A percentile compares a stretch with the other conserved stretches of the same genome.
phyloP scores from a whole-genome alignment of 1,140 invertebrate species.

The Sitobion miscanthi region DNA sequence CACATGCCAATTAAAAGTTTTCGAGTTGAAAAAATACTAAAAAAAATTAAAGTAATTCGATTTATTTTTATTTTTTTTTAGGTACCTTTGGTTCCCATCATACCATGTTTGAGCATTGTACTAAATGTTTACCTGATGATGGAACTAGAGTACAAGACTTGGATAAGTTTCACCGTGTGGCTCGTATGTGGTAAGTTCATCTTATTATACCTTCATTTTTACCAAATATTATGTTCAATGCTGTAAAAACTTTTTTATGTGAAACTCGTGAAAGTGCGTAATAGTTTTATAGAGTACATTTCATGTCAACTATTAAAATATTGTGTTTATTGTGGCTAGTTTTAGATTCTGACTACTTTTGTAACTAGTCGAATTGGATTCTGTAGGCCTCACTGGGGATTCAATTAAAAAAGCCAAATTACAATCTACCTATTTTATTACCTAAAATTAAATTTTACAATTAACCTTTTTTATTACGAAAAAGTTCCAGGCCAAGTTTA shows the following conservation, averaged over 20 bases:
- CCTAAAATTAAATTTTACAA: too few species aligned
- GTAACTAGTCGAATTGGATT: background rate
- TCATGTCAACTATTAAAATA: background rate
- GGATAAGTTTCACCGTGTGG: slow-evolving; percentile 73
- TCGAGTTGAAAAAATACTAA: background rate
- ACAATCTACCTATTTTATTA: background rate
- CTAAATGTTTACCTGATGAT: slow-evolving; percentile 75
- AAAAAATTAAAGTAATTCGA: background rate
- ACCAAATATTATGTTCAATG: background rate
- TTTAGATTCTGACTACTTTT: background rate
- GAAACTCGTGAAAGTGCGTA: background rate
- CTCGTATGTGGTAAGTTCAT: slow-evolving; percentile 64
- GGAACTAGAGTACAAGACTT: slow-evolving; percentile 70
- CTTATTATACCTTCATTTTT: background rate
- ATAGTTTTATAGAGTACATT: background rate
- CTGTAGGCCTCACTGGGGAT: background rate
- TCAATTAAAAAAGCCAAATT: background rate
- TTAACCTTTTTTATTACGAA: too few species aligned
- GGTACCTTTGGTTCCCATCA: slow-evolving; percentile 74
- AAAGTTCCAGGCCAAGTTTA: too few species aligned
- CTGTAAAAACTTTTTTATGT: background rate
- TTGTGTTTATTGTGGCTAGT: background rate
- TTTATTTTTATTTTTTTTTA: slow-evolving; percentile 47
- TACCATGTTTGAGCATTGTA: slow-evolving; percentile 73
- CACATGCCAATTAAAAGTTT: background rate